phyloP scores from a whole-genome alignment of 1,140 invertebrate genomes.

The Melitaea cinxia region DNA sequence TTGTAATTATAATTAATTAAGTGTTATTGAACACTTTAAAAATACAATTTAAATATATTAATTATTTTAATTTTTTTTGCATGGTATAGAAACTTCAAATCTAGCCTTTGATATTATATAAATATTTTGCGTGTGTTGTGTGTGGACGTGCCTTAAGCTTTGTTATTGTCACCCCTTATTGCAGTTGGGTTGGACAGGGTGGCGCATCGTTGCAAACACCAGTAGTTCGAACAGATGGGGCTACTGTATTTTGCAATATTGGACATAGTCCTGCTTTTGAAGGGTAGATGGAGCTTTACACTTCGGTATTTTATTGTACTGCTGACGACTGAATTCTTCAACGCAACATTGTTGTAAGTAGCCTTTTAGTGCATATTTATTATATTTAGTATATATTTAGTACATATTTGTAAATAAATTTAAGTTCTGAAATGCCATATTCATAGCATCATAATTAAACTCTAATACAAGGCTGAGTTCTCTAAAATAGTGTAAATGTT shows the following conservation, averaged over 20 bases:
- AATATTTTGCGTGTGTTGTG: background rate
- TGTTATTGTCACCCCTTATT: conserved; percentile 32
- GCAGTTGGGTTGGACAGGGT: conserved; percentile 35
- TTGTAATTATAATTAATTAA: background rate
- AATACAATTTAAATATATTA: background rate
- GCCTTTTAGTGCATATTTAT: too few relatives aligned
- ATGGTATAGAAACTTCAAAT: background rate
- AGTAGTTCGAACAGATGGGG: conserved; percentile 40
- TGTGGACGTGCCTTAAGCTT: conserved; percentile 12
- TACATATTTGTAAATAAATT: too few relatives aligned
- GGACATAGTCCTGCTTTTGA: conserved; percentile 38
- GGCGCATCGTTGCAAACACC: conserved; percentile 35
- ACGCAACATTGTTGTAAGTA: too few relatives aligned
- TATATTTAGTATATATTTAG: too few relatives aligned
- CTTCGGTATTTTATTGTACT: background rate
- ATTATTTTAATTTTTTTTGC: too few relatives aligned
- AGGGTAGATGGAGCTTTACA: conserved; percentile 41
- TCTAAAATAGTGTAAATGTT: too few relatives aligned
- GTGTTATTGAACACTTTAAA: background rate
- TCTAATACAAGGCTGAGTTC: too few relatives aligned
- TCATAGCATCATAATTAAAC: too few relatives aligned
- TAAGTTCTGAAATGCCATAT: too few relatives aligned
- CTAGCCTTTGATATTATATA: too few relatives aligned
- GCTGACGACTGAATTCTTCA: background rate
- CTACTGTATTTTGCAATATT: conserved; percentile 44